Conservation (phyloP, 1,140 invertebrate genomes). For the Myzus persicae region DNA sequence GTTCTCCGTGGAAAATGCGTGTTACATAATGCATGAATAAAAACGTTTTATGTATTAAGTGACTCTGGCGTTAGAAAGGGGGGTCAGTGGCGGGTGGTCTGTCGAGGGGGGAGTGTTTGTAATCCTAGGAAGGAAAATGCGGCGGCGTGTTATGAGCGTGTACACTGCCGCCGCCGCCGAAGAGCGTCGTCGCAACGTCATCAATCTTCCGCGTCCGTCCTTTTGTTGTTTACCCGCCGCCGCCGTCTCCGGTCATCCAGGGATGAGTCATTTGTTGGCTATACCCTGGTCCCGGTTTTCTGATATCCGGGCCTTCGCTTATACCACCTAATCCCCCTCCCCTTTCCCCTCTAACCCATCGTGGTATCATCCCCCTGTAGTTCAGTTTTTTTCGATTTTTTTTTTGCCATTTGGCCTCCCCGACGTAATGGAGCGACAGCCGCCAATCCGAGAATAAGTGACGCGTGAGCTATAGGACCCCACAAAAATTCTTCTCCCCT, state of each 20-base stretch:
- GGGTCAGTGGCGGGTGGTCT: background rate
- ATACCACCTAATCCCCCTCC: background rate
- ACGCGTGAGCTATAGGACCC: background rate
- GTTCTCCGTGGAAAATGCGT: conserved; percentile 42
- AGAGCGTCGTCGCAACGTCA: conserved; percentile 46
- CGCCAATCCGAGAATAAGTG: conserved; percentile 44
- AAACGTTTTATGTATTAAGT: conserved; percentile 58
- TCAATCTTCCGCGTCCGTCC: conserved; percentile 44
- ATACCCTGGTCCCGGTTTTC: background rate
- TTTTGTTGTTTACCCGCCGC: conserved; percentile 48
- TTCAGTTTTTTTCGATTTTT: conserved; percentile 9
- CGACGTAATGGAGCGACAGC: conserved; percentile 49
- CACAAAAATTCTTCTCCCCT: background rate
- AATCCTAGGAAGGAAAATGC: background rate
- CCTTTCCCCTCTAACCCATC: background rate
- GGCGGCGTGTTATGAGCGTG: conserved; percentile 39
- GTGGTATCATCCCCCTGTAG: background rate
- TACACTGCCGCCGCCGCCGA: background rate
- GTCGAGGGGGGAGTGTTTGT: background rate
- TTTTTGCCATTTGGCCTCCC: conserved; percentile 42
- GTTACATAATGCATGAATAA: conserved; percentile 58
- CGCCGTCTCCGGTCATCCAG: conserved; percentile 44
- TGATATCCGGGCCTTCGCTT: background rate
- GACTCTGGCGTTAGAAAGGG: background rate
- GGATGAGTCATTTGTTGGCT: conserved; percentile 55